These are phyloP conservation scores for Narcine bancroftii DNA, from an alignment of 2,113 vertebrate species.

Conservation along the genomic window DNA sequence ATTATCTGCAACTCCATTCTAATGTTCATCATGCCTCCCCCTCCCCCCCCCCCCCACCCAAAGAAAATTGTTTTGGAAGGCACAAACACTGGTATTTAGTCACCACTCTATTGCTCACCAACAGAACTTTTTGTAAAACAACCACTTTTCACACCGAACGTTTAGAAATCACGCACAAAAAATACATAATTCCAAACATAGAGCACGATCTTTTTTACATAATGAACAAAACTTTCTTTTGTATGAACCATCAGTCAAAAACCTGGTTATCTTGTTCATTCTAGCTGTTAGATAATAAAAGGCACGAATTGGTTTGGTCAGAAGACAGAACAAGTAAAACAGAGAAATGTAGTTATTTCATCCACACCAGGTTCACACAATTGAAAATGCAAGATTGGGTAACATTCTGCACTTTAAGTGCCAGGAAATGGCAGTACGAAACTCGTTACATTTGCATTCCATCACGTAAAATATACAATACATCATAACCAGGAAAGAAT, in stretches of 20 bases:
- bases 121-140: conserved; percentile 25
- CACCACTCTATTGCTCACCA: conserved; percentile 26
- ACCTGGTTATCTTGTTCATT: conserved; percentile 63
- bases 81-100: conserved; percentile 28
- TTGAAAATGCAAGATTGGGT: not conserved
- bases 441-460: not conserved
- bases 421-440: not conserved
- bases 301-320: conserved; percentile 83
- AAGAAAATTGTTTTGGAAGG: not conserved
- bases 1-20: not conserved
- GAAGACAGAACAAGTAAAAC: conserved; percentile 44
- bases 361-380: too few species aligned
- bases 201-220: conserved; percentile 56
- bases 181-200: conserved; percentile 54
- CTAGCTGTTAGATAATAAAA: conserved; percentile 70
- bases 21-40: not conserved
- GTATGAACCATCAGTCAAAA: conserved; percentile 56
- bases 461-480: not conserved
- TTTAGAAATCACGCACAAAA: conserved; percentile 43
- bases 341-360: conserved; percentile 3
- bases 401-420: not conserved
- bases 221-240: conserved; percentile 55
- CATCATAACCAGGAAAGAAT: not conserved
- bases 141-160: conserved; percentile 27
- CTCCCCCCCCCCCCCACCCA: not conserved